Evolutionary conservation across 1,140 invertebrate species (phyloP), one percentile per base, ranked within the genome.

Genomic region (Solenopsis invicta): DNA sequence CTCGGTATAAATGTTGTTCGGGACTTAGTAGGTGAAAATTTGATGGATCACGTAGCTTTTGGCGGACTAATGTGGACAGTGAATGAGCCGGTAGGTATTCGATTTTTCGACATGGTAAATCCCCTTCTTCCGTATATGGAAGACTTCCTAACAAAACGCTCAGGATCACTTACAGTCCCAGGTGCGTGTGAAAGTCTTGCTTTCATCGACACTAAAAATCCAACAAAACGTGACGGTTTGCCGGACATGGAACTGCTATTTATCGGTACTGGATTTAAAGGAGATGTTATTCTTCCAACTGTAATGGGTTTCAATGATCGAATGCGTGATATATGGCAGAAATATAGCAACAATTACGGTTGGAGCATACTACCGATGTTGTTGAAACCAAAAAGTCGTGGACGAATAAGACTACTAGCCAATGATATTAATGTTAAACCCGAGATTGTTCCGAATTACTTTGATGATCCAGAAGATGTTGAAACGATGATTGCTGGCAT

Each of bases 391-490:
- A 97, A 97, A 93, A 98, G 97, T 50, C 96, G 95, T 74, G 98
- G 98, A 2, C 96, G 95, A 80, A 96, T 99, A 41, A 96, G 96
- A 92, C 94, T 98, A 4, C 95, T 96, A 82, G 96, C 96, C 85
- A 96, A 93, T 0, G 13, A 98, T 94, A 98, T 98, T 5, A 96
- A 96, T 66, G 95, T 96, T 12, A 97, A 98, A 91, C 99, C 99
- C 0, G 94, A 97, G n/a, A 97, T 99, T n/a, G 96, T 98, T 90
- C 97, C 98, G 1, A 98, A 98, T 88, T 98, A 98, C 91, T 97
- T 98, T 69, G 94, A 96, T 29, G 94, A 97, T 93, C 93, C 96
- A 1, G 96, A 97, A 37, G 97, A 98, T 88, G 91, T 97, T 48
- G 95, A 96, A 87, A 96, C 97, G n/a, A 95, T 97, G 0, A 95